A percentile compares a stretch with the other conserved stretches of the same genome.
These are phyloP conservation scores for Percopsis omiscomaycus DNA, from an alignment of 2,797 vertebrate species.

Conservation along the genomic window DNA sequence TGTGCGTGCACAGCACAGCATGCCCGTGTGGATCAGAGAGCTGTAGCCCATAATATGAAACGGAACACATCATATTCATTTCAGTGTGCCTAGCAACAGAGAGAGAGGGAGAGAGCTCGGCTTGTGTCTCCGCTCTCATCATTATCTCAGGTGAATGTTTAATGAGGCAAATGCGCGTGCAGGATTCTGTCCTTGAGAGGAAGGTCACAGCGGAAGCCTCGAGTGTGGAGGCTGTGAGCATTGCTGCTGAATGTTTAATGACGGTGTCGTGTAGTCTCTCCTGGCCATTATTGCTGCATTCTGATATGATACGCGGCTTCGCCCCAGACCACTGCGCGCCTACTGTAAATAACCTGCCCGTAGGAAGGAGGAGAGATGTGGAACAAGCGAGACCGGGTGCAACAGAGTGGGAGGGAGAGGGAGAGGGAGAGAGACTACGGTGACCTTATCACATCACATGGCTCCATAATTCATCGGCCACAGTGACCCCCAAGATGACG, in stretches of 20 bases:
- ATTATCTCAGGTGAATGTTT: slow-evolving; percentile 60
- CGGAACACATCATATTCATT: slow-evolving; percentile 81
- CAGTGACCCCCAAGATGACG: slow-evolving; percentile 65
- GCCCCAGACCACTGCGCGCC: slow-evolving; percentile 20
- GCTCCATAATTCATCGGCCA: slow-evolving; percentile 68
- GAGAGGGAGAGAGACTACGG: slow-evolving; percentile 2
- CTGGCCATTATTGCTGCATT: slow-evolving; percentile 37
- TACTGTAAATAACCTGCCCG: slow-evolving; percentile 53
- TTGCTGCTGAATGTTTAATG: slow-evolving; percentile 69
- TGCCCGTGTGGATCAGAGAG: slow-evolving; percentile 80
- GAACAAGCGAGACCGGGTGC: slow-evolving; percentile 1
- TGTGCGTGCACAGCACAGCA: slow-evolving; percentile 72
- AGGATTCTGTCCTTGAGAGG: slow-evolving; percentile 62
- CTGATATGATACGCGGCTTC: slow-evolving; percentile 49
- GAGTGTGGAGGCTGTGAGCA: slow-evolving; percentile 44
- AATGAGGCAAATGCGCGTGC: slow-evolving; percentile 34
- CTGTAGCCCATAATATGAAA: slow-evolving; percentile 38
- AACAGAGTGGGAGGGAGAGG: neutral
- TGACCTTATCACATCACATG: slow-evolving; percentile 72
- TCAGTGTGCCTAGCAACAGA: slow-evolving; percentile 65
- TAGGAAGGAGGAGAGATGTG: slow-evolving; percentile 11
- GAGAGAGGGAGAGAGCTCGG: slow-evolving; percentile 20
- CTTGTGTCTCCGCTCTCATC: slow-evolving; percentile 39
- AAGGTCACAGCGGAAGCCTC: slow-evolving; percentile 57
- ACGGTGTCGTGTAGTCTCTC: slow-evolving; percentile 50